Base-by-base conservation (phyloP, 37 sponge, comb jelly and placozoan species). In the Beroe forskalii region DNA sequence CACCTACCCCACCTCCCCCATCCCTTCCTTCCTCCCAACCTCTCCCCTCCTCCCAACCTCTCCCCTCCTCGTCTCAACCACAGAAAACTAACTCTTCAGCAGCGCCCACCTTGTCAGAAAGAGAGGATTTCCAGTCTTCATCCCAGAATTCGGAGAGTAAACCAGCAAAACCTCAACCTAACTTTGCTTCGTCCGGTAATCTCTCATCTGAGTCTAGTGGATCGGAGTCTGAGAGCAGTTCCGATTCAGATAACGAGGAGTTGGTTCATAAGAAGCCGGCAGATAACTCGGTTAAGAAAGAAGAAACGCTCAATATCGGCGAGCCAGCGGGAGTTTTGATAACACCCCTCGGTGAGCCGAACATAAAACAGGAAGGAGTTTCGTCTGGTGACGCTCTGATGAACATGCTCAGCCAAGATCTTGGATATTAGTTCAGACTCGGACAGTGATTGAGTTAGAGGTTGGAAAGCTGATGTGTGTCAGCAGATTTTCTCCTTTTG, bases 341-440 rank as follows among this genome's bases (percentile, higher is more conserved):
- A 39, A 80, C 86, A 27, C 86, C 86, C n/a, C 55, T 80, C 2
- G 86, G 86, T 1, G 30, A 80, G 55, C 86, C 86, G 1, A 25
- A 80, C 38, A 32, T 69, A 24, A 80, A 43, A 37, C 38, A 44
- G 86, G 86, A 44, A 43, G 86, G 55, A 24, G 86, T 22, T 22
- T 22, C 44, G 12, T 41, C 55, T 1, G 55, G 86, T 43, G 55
- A 80, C 27, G 55, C 44, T 4, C 14, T 80, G 8, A 80, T 80
- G 55, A 44, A 80, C 55, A 80, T 80, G 55, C 35, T 80, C 38
- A 44, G 55, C n/a, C 86, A 44, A 4, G 86, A 80, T 24, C 55
- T 80, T 22, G 86, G n/a, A 80, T 43, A 80, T 80, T 27, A 80
- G 55, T 20, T 80, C 86, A 28, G 86, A 80, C 42, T 41, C 44